Percentiles rank a stretch among this genome's conserved stretches.
Conservation (phyloP, 2,888 invertebrate species). For the Parelbella ahira region DNA sequence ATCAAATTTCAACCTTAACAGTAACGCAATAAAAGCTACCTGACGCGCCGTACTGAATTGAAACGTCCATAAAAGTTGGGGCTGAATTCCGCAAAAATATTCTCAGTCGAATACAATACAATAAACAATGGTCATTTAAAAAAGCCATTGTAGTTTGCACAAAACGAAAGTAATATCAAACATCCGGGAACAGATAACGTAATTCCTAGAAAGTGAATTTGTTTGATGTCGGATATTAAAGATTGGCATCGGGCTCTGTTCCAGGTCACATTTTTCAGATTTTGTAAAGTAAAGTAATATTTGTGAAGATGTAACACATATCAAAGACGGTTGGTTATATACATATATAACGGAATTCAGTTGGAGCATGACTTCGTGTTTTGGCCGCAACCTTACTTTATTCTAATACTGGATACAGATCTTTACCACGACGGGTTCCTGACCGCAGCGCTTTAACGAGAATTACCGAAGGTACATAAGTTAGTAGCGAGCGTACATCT, state of each 20-base stretch:
- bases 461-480: too few species aligned
- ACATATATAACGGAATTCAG: too few species aligned
- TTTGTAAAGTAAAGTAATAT: too few species aligned
- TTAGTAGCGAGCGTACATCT: too few species aligned
- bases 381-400: too few species aligned
- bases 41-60: constrained; percentile 6
- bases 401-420: too few species aligned
- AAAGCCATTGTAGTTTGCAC: constrained; percentile 23
- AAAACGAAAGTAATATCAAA: constrained; percentile 24
- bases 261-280: too few species aligned
- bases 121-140: constrained; percentile 26
- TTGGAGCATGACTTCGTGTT: too few species aligned
- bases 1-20: constrained; percentile 18
- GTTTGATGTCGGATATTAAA: constrained; percentile 10
- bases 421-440: too few species aligned
- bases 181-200: constrained; percentile 16
- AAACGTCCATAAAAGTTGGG: constrained; percentile 19
- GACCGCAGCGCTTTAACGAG: too few species aligned
- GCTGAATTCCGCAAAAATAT: constrained; percentile 24
- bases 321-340: too few species aligned
- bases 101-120: constrained; percentile 26
- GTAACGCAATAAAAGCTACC: constrained; percentile 1
- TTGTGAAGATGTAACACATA: too few species aligned
- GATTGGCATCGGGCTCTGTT: background rate
- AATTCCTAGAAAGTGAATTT: constrained; percentile 13